A percentile compares a stretch with the other conserved stretches of the same genome.
These are phyloP conservation scores for Aphodius sticticus DNA, from an alignment of 2,888 invertebrate species.

Conservation along the genomic window DNA sequence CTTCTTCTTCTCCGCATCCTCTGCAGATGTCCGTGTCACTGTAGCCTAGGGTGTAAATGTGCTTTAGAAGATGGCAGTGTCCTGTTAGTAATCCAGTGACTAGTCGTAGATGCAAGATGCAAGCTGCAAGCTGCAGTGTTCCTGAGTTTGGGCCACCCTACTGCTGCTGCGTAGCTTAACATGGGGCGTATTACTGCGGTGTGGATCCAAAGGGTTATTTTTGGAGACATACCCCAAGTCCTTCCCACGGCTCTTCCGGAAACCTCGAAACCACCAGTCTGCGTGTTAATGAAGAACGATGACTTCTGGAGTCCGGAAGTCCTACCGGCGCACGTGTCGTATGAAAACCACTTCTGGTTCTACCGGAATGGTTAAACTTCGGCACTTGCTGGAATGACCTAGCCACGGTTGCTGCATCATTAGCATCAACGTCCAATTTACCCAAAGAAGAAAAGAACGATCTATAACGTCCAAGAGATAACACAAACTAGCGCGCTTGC, in stretches of 20 bases:
- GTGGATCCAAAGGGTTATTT: too few species aligned
- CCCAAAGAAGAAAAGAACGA: not conserved
- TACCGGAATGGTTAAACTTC: conserved; percentile 74
- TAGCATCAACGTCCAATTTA: conserved; percentile 42
- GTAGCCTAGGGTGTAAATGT: too few species aligned
- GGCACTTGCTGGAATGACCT: conserved; percentile 60
- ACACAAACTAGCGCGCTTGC: not conserved
- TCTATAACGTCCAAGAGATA: not conserved
- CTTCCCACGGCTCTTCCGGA: conserved; percentile 43
- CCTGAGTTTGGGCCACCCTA: too few species aligned
- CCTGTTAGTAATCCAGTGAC: too few species aligned
- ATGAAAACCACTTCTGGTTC: conserved; percentile 87
- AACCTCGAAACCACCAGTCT: conserved; percentile 64
- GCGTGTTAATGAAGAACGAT: conserved; percentile 70
- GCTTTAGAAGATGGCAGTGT: too few species aligned
- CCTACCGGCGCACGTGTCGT: conserved; percentile 71
- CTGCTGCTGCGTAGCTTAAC: too few species aligned
- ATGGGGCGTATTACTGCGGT: too few species aligned
- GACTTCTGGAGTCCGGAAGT: conserved; percentile 60
- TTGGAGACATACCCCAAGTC: too few species aligned
- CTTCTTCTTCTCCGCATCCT: too few species aligned
- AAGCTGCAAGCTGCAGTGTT: too few species aligned
- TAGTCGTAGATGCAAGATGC: too few species aligned
- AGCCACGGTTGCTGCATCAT: conserved; percentile 58
- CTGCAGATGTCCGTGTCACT: too few species aligned